Evolutionary conservation across 64 coral and sea anemone species (phyloP), one percentile per base, ranked within the genome.

Genomic region (Actinia tenebrosa): DNA sequence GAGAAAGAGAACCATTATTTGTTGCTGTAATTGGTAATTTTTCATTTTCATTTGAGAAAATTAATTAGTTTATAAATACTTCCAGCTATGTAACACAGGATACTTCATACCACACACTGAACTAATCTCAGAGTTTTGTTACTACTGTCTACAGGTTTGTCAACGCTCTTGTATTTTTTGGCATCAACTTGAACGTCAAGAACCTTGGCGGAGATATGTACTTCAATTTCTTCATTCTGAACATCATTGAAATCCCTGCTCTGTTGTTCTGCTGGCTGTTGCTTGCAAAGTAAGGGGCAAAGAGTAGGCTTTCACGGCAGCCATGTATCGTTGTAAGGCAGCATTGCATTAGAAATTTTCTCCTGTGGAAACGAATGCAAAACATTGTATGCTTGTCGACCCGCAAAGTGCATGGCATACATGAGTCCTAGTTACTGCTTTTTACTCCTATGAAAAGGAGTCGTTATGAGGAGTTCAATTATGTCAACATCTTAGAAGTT

Each of bases 1-100:
- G 53, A 96, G 94, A 42, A 96, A 93, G 61, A 89, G 94, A 55
- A 93, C 94, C 2, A 58, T 96, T n/a, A 93, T 96, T 71, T 96
- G 94, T 68, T 54, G 56, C 60, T 92, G 87, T 55, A 96, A 96
- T 60, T 96, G 94, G 94, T 93, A 71, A 78, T 75, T 43, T 14
- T 42, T n/a, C 0, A n/a, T 43, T 14, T 42, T n/a, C 0, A n/a
- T 69, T 69, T 4, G 0, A 23, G 64, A 69, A 69, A 50, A 50
- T 50, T 5, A 50, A 50, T 5, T 50, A 8, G 47, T 3, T 50
- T 50, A 5, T 47, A 6, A 3, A n/a, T n/a, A n/a, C n/a, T n/a
- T n/a, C n/a, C n/a, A n/a, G n/a, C n/a, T n/a, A n/a, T 37, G 30
- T 37, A 37, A 50, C 47, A 50, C 47, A 50, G 47, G 30, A 37